Base-by-base conservation (phyloP, 2,113 vertebrate species). In the Ovis aries region DNA sequence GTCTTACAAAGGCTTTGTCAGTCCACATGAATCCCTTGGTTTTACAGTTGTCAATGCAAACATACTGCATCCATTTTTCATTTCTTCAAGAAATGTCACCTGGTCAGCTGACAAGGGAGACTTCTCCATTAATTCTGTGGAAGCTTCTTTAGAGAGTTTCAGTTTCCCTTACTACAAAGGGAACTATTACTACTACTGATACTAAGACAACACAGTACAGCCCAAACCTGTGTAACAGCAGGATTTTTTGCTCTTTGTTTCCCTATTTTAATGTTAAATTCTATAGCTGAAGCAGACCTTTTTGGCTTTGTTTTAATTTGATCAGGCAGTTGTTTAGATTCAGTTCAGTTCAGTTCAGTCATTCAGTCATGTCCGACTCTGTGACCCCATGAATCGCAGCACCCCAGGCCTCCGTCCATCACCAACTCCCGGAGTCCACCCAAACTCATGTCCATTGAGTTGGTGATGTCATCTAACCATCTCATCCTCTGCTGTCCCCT, bases 311-410 rank as follows among this genome's bases (percentile, higher is more conserved):
- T 94, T 95, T 93, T 52, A 89, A 81, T 86, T 91, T 50, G 57
- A 7, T n/a, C 3, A 53, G 3, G 2, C 11, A 43, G 80, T 80
- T 88, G 36, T 88, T 80, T 21, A 91, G 71, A 77, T 67, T 67
- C 64, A 19, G n/a, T 67, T 67, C n/a, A 67, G 62, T 36, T 36
- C 36, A 60, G 29, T 62, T 62, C 27, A 60, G 27, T 31, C 7
- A 3, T 33, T 67, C 17, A 67, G 64, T 67, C 4, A 3, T 11
- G 33, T 21, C 64, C 1, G 0, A 67, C 64, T 67, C 17, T 67
- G 33, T 0, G 8, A 67, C 33, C 33, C 33, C 33, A 21, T 67
- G 64, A 36, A 67, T 8, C 0, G 0, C 64, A 36, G 64, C 4
- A 67, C 4, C 1, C 33, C 64, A 67, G 17, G 64, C 33, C 64